These are phyloP conservation scores for Gadopsis bispinosus DNA, from an alignment of 2,797 vertebrate species.

Conservation along the genomic window DNA sequence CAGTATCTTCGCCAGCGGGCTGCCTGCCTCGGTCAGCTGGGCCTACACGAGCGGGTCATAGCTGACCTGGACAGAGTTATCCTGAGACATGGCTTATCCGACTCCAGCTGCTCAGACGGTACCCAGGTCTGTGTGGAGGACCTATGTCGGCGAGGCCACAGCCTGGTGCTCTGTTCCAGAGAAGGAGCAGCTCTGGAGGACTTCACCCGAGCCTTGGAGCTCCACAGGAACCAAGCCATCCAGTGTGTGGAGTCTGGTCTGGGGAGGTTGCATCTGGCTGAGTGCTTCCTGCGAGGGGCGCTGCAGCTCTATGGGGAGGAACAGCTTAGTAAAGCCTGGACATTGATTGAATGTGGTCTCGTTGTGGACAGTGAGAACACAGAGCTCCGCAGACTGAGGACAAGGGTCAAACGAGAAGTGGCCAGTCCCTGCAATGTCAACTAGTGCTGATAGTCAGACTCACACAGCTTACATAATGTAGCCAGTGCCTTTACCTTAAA, in stretches of 20 bases:
- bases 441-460: constrained; percentile 65
- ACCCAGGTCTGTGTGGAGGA: constrained; percentile 80
- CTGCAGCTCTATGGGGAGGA: constrained; percentile 82
- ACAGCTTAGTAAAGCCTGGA: constrained; percentile 87
- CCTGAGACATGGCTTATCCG: constrained; percentile 60
- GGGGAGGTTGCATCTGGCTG: constrained; percentile 77
- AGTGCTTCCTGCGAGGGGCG: constrained; percentile 83
- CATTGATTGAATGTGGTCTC: constrained; percentile 86
- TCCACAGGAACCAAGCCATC: constrained; percentile 81
- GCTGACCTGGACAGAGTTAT: constrained; percentile 88
- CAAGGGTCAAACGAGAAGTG: constrained; percentile 86
- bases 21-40: constrained; percentile 85
- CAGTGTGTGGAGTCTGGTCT: constrained; percentile 78
- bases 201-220: constrained; percentile 86
- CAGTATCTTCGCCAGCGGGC: constrained; percentile 87
- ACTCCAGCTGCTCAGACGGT: constrained; percentile 51
- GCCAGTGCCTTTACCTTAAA: constrained; percentile 20
- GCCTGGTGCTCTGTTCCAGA: constrained; percentile 82
- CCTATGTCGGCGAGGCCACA: constrained; percentile 85
- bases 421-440: constrained; percentile 89
- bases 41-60: constrained; percentile 81
- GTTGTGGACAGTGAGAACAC: constrained; percentile 81
- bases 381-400: constrained; percentile 88
- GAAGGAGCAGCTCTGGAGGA: constrained; percentile 85
- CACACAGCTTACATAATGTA: neutral